Conservation (phyloP, 2,113 vertebrate genomes). For the Camelus bactrianus region DNA sequence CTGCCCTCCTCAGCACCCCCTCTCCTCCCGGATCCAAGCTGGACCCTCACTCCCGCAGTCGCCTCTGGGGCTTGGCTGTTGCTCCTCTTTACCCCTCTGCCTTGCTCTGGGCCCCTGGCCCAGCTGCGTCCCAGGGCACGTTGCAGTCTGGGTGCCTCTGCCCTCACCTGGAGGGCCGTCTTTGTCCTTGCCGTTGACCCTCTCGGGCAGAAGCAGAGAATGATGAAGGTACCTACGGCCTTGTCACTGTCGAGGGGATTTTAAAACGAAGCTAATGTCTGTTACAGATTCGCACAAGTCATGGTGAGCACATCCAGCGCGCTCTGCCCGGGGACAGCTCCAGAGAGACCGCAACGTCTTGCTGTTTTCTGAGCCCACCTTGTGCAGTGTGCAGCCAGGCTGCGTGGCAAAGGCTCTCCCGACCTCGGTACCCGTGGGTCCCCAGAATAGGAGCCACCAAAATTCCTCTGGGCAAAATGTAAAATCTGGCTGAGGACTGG, state of each 20-base stretch:
- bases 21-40: rapidly evolving
- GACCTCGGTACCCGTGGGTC: not conserved
- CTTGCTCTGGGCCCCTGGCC: not conserved
- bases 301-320: rapidly evolving
- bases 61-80: not conserved
- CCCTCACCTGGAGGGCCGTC: not conserved
- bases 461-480: not conserved
- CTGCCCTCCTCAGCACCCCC: not conserved
- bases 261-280: not conserved
- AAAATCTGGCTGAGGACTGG: not conserved
- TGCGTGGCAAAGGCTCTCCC: not conserved
- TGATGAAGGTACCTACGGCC: rapidly evolving
- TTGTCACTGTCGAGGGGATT: rapidly evolving
- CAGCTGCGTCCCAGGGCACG: not conserved
- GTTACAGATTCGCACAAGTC: not conserved
- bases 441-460: not conserved
- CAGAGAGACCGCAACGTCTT: rapidly evolving
- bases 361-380: rapidly evolving
- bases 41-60: too few species aligned
- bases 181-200: not conserved
- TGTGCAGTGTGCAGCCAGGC: not conserved
- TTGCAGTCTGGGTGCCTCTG: rapidly evolving
- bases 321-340: not conserved
- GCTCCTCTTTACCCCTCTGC: not conserved
- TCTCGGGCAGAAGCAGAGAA: not conserved